Conservation (phyloP, 1,140 invertebrate genomes). For the Papilio machaon region DNA sequence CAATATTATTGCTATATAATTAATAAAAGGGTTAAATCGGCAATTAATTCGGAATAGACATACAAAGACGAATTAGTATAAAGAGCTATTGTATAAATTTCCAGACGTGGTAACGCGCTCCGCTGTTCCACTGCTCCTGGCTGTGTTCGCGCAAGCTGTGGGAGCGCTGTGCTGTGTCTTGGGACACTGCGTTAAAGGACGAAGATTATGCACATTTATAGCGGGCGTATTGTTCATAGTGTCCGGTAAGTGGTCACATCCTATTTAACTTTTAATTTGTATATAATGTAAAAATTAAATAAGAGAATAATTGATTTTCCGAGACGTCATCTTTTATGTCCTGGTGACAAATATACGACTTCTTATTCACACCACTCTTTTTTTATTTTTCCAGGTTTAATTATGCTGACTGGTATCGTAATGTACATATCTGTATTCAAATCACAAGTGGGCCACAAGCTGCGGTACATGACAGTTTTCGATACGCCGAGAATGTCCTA, state of each 20-base stretch:
- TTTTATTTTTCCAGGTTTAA: constrained; percentile 85
- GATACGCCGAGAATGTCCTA: constrained; percentile 92
- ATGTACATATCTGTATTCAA: constrained; percentile 97
- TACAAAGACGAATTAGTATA: not conserved
- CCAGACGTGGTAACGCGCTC: constrained; percentile 88
- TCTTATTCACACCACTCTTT: not conserved
- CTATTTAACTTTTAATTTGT: no score
- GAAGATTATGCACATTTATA: constrained; percentile 86
- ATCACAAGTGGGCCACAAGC: constrained; percentile 92
- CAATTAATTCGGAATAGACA: no score
- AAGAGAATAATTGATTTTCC: not conserved
- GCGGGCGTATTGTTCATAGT: constrained; percentile 88
- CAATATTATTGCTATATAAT: no score
- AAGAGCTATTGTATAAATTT: constrained; percentile 51
- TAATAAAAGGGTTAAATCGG: no score
- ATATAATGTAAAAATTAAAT: not conserved
- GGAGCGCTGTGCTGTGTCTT: constrained; percentile 86
- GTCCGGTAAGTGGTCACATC: constrained; percentile 77
- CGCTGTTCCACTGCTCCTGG: constrained; percentile 85
- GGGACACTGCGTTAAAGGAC: constrained; percentile 84
- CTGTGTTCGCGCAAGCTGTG: constrained; percentile 84
- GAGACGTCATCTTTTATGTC: not conserved
- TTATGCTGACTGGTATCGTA: constrained; percentile 94
- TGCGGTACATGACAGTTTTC: constrained; percentile 89
- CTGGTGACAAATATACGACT: constrained; percentile 10